These are phyloP conservation scores for Ameiurus melas DNA, from an alignment of 2,113 vertebrate genomes.

Conservation along the genomic window DNA sequence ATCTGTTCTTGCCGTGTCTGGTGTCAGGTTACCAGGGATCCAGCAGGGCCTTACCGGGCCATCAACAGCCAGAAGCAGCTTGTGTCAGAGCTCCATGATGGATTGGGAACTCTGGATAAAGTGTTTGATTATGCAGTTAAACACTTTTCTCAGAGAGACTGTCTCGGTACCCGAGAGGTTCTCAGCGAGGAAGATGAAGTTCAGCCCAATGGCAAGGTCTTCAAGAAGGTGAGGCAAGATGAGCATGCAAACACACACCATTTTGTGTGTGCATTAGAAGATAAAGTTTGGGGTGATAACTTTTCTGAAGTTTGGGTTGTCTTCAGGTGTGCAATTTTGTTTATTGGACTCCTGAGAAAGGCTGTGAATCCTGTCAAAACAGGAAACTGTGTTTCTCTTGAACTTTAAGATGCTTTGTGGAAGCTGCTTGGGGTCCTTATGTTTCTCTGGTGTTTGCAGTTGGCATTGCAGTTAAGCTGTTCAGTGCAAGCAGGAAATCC, in stretches of 20 bases:
- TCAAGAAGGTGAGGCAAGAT: conserved; percentile 87
- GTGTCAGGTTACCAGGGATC: conserved; percentile 66
- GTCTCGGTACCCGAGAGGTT: conserved; percentile 90
- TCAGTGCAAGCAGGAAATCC: background rate
- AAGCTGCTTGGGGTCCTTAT: background rate
- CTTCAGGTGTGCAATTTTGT: background rate
- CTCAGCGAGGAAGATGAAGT: conserved; percentile 96
- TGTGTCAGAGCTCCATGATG: conserved; percentile 80
- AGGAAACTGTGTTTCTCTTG: background rate
- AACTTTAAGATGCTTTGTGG: background rate
- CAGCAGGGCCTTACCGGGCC: conserved; percentile 83
- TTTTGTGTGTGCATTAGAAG: background rate
- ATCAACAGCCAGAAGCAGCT: conserved; percentile 80
- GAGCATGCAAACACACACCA: background rate
- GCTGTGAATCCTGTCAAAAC: background rate
- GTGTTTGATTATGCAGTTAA: conserved; percentile 84
- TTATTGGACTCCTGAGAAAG: background rate
- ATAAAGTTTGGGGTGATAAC: background rate
- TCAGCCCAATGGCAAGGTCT: conserved; percentile 93
- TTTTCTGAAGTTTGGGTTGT: background rate
- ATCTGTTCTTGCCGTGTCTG: background rate
- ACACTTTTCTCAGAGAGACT: conserved; percentile 82
- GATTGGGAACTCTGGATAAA: conserved; percentile 89
- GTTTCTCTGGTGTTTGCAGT: background rate
- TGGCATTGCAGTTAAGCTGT: background rate